These are phyloP conservation scores for Lagopus leucura DNA, from an alignment of 2,113 vertebrate genomes.

Conservation along the genomic window DNA sequence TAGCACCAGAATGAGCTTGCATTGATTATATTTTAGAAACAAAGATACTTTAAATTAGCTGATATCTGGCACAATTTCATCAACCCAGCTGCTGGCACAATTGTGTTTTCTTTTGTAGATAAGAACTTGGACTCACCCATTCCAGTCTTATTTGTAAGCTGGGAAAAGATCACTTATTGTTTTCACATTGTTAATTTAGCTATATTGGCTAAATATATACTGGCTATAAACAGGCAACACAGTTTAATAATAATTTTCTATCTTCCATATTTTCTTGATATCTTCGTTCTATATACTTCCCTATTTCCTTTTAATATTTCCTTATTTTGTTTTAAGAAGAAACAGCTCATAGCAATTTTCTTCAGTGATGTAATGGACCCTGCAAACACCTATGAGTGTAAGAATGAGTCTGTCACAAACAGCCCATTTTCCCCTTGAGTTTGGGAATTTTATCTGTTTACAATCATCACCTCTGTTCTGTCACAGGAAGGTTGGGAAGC, in stretches of 20 bases:
- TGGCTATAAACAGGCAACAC: background rate
- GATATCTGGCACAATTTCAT: slow-evolving; percentile 33
- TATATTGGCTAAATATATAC: background rate
- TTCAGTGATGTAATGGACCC: background rate
- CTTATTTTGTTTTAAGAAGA: background rate
- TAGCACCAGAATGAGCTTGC: background rate
- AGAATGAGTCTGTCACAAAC: background rate
- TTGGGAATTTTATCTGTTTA: slow-evolving; percentile 8
- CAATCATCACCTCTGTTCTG: slow-evolving; percentile 6
- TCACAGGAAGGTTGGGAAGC: background rate
- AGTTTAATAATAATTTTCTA: background rate
- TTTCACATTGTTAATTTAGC: slow-evolving; percentile 52
- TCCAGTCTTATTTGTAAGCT: slow-evolving; percentile 50
- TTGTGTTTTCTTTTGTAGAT: slow-evolving; percentile 40
- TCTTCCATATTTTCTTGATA: background rate
- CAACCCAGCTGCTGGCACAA: slow-evolving; percentile 51
- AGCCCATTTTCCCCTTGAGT: background rate
- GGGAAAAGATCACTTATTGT: slow-evolving; percentile 61
- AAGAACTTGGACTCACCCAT: slow-evolving; percentile 54
- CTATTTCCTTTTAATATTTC: background rate
- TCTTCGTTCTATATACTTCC: background rate
- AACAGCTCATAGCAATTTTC: background rate
- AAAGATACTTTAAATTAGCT: background rate
- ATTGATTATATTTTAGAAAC: background rate
- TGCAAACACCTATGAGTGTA: background rate